Evolutionary conservation across 2,888 invertebrate species (phyloP), one percentile per base, ranked within the genome.

Genomic region (Acanthosoma haemorrhoidale): DNA sequence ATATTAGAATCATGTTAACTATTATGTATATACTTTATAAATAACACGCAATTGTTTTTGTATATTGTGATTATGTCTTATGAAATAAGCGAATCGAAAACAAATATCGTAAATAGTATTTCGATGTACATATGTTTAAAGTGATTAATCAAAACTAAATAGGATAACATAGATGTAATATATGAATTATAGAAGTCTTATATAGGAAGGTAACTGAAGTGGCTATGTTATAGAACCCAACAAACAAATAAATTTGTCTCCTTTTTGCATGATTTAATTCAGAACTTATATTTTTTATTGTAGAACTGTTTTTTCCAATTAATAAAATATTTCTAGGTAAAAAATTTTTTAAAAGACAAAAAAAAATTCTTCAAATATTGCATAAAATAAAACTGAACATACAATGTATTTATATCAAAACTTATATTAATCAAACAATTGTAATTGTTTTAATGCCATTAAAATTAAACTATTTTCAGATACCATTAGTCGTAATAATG

Each of bases 121-220:
- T 74, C 75, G 75, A 73, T 75, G 75, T 75, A 75, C 63, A 75
- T 75, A 75, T 75, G 74, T 74, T 73, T 63, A 74, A 73, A 74
- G 75, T 72, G 39, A 58, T 73, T 71, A 75, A 75, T 75, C 75
- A 75, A 75, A 75, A 75, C 71, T 75, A 72, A 71, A 70, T 31
- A 63, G 60, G 68, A 70, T 68, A 67, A 72, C 43, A 57, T 57
- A 67, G 61, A 43, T 61, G 38, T 71, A 68, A 51, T 71, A 21
- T 51, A 32, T 39, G 29, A 32, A 57, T 38, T 57, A 43, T 51
- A 57, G 15, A 67, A 57, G 32, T 21, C 34, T 57, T 67, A 29
- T 51, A 51, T 25, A 29, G 5, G n/a, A 25, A 51, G n/a, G 25
- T 51, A 25, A 29, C 21, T 29, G 51, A 51, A 51, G n/a, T 51